Percentiles rank a stretch among this genome's conserved stretches.
Evolutionary conservation across 2,797 vertebrate species (phyloP).

Genomic region (Gouania willdenowi): DNA sequence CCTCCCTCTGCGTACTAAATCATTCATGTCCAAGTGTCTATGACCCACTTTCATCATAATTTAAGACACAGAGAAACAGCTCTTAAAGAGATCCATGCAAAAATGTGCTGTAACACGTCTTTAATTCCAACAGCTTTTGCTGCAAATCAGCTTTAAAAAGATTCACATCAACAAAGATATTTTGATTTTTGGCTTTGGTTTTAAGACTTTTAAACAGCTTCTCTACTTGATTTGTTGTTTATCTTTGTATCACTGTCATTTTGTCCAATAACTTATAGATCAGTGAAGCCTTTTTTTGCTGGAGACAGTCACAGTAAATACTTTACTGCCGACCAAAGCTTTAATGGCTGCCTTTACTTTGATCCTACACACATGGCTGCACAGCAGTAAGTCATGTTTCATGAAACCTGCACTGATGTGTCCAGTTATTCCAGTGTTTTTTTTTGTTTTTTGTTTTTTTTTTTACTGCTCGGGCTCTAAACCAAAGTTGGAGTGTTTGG

Average conservation of each 20-base stretch:
- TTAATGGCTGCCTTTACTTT: conserved; percentile 49
- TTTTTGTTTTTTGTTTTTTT: conserved; percentile 9
- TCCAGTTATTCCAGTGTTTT: not conserved
- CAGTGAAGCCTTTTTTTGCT: conserved; percentile 21
- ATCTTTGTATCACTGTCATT: too few species aligned
- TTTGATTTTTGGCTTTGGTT: too few species aligned
- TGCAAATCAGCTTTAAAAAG: conserved; percentile 7
- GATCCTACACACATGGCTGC: conserved; percentile 49
- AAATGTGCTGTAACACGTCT: conserved; percentile 18
- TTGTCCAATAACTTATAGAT: conserved; percentile 37
- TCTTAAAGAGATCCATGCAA: conserved; percentile 17
- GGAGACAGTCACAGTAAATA: conserved; percentile 27
- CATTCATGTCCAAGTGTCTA: conserved; percentile 59
- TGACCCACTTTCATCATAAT: conserved; percentile 53
- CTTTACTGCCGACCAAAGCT: conserved; percentile 37
- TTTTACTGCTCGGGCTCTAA: conserved; percentile 32
- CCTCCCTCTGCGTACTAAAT: conserved; percentile 50
- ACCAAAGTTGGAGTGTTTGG: conserved; percentile 4
- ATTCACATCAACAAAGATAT: conserved; percentile 32
- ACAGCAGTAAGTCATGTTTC: conserved; percentile 44
- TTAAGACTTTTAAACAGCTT: too few species aligned
- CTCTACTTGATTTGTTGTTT: too few species aligned
- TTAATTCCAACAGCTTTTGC: conserved; percentile 22
- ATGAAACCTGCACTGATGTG: conserved; percentile 40
- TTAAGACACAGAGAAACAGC: conserved; percentile 26